Base-by-base conservation (phyloP, 2,888 invertebrate species). In the Archips crataeganus region DNA sequence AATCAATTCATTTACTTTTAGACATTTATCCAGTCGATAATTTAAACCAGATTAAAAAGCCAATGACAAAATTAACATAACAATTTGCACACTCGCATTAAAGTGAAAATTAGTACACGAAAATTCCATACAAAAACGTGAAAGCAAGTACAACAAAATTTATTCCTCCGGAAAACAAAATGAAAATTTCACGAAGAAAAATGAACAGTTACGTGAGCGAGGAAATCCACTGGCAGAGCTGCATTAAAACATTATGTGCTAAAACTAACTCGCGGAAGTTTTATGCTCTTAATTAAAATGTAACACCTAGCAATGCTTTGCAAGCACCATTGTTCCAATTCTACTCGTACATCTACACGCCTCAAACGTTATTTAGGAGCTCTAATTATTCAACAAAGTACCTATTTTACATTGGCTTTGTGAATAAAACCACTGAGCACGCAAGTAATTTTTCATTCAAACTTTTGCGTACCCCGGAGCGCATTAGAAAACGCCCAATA, bases 401-500 rank as follows among this genome's bases (percentile, higher is more conserved):
- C n/a, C n/a, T n/a, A 59, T 11, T 60, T 71, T 63, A 66, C 60
- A 66, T 64, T 49, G 54, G 54, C 63, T 36, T 49, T 11, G 13
- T 13, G 34, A 60, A 64, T 65, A 54, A 59, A 64, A 65, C 51
- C 36, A 54, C 23, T 49, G 10, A 54, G 42, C 42, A 15, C 51
- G 62, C 61, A 36, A 67, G 66, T 71, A 51, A 71, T 75, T 75
- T 75, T 77, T 76, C 70, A 77, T 71, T 65, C 73, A 68, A 67
- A 77, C 59, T 72, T 67, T 59, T 74, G 76, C 78, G 79, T 79
- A 80, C 77, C 80, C 78, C 72, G 78, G 78, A 81, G 79, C 80
- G 82, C 81, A 84, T 84, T 82, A 84, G 81, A 81, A 79, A 70
- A 76, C 78, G 64, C 79, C 77, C 81, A 79, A 82, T 84, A 83